Conservation (phyloP, 2,113 vertebrate genomes). For the Murina feae region DNA sequence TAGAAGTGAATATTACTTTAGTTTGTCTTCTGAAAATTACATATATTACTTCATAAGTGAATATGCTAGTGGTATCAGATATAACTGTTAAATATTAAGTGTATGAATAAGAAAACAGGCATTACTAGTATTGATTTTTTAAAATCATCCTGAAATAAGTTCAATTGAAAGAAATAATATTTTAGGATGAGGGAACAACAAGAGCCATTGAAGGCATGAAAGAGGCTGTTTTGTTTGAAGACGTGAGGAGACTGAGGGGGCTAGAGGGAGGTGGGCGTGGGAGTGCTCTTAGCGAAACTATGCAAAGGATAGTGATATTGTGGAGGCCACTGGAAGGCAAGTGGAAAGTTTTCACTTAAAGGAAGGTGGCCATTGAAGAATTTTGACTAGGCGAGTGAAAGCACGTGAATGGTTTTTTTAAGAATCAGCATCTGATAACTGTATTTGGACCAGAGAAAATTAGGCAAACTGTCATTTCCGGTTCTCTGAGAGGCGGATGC, state of each 20-base stretch:
- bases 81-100: not conserved
- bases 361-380: not conserved
- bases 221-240: not conserved
- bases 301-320: rapidly evolving
- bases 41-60: not conserved
- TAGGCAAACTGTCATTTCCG: not conserved
- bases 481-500: not conserved
- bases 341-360: not conserved
- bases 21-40: conserved; percentile 4
- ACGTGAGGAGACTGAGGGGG: not conserved
- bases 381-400: not conserved
- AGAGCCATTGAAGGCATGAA: not conserved
- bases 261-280: rapidly evolving
- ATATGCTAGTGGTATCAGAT: not conserved
- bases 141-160: not conserved
- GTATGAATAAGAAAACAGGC: not conserved
- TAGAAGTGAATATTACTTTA: not conserved
- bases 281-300: rapidly evolving
- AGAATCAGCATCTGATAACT: not conserved
- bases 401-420: not conserved
- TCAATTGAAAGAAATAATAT: not conserved
- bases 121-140: not conserved
- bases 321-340: not conserved
- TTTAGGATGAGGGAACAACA: not conserved
- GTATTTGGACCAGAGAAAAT: not conserved